phyloP scores from a whole-genome alignment of 2,797 vertebrate genomes.

The Gila robusta region DNA sequence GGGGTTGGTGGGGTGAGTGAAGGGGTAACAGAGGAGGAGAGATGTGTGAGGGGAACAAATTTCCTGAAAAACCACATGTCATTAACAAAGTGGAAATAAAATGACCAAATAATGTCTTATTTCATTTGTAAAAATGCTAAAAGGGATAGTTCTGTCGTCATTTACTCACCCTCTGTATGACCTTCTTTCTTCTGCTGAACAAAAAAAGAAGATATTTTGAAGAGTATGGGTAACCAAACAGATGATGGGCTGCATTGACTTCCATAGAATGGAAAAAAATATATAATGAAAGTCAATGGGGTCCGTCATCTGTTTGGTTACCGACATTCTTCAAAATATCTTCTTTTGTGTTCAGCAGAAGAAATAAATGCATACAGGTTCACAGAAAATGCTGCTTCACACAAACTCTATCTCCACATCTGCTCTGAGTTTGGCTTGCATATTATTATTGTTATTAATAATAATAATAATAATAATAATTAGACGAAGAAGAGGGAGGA shows the following conservation, averaged over 20 bases:
- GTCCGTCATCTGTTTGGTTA: neutral
- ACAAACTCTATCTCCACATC: neutral
- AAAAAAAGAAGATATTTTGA: neutral
- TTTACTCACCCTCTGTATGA: neutral
- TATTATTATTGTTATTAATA: too few relatives aligned
- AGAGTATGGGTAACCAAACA: neutral
- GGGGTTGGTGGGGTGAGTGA: conserved; percentile 19
- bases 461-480: neutral
- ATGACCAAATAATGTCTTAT: neutral
- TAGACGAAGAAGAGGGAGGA: too few relatives aligned
- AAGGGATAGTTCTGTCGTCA: neutral
- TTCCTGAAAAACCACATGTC: neutral
- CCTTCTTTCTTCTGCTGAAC: neutral
- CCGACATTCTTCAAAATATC: neutral
- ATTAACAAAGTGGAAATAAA: neutral
- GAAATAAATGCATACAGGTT: neutral
- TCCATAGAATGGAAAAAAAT: too few relatives aligned
- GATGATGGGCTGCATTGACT: neutral
- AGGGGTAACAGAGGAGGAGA: conserved; percentile 22
- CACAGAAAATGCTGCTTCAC: neutral
- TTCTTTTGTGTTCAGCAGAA: too few relatives aligned
- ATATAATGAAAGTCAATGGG: too few relatives aligned
- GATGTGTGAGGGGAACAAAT: neutral
- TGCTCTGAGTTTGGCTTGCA: neutral
- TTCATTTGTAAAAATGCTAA: neutral